Conservation (phyloP, 2,888 invertebrate species). For the Nymphalis urticae region DNA sequence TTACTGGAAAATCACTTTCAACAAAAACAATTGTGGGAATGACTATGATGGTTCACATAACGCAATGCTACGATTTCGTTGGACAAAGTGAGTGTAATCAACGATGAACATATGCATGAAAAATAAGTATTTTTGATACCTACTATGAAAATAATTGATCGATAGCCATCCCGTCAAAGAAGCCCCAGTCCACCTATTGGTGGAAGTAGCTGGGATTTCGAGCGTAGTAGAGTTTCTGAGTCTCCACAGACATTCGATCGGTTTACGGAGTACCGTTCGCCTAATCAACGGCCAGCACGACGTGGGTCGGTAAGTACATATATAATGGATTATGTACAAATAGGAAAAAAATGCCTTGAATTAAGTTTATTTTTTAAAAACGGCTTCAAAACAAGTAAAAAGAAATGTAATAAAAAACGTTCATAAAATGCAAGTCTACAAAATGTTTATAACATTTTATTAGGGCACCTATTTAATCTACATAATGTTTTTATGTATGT, state of each 20-base stretch:
- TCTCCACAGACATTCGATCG: background rate
- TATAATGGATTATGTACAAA: background rate
- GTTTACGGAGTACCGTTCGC: background rate
- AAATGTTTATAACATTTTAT: no score
- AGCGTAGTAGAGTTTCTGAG: background rate
- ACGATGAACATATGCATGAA: background rate
- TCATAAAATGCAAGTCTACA: no score
- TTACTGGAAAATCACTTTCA: background rate
- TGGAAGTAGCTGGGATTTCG: slow-evolving; percentile 2
- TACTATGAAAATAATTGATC: background rate
- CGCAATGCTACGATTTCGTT: background rate
- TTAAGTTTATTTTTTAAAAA: no score
- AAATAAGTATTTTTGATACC: background rate
- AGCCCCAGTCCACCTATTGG: slow-evolving; percentile 29
- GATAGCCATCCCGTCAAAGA: slow-evolving; percentile 18
- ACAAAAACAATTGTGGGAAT: background rate
- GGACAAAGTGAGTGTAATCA: background rate
- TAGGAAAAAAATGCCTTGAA: background rate
- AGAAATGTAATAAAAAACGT: no score
- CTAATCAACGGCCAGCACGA: slow-evolving; percentile 21
- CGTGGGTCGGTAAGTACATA: slow-evolving; percentile 24
- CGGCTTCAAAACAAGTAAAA: no score
- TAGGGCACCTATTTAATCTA: no score
- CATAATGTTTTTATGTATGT: no score
- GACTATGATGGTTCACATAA: background rate